Evolutionary conservation across 2,113 vertebrate genomes (phyloP), one percentile per base, ranked within the genome.

Genomic region (Mesocricetus auratus): DNA sequence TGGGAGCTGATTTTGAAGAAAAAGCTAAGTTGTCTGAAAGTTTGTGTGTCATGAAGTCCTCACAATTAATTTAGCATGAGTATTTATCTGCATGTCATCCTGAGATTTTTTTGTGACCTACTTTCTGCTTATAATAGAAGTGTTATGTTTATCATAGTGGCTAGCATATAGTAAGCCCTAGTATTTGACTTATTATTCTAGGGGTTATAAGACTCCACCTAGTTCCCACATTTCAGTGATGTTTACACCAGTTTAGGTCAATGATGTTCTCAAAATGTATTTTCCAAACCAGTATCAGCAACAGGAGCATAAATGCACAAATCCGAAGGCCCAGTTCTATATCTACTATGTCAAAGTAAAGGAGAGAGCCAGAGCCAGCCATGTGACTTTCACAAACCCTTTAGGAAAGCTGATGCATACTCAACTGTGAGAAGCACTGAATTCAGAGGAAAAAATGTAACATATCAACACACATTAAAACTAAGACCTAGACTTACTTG

Each of bases 161-260:
- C 24, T 89, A 64, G 31, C 42, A 78, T 60, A 83, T 5, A 86
- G 58, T 42, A 77, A 91, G 16, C n/a, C 53, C 78, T 93, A 81
- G 66, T 22, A 4, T 94, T 79, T 69, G 19, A 86, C 42, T 42
- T 94, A 39, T 79, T 77, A 78, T 92, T 90, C 86, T 92, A 47
- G 64, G 42, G 56, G 42, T 77, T 5, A 47, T 24, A n/a, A 22
- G 60, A n/a, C 42, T 66, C 92, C 68, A 81, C 19, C 21, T 86
- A 96, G 3, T 93, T 94, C 8, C 33, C n/a, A 93, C 45, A 94
- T 89, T 93, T 96, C 66, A 83, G 86, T 93, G n/a, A 96, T 69
- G 7, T 66, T 36, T 90, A 33, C 42, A 36, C 66, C 90, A 88
- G 24, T 45, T 69, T 31, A 90, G 33, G 60, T 12, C 33, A 17